These are phyloP conservation scores for Rhipidura dahli DNA, from an alignment of 2,113 vertebrate species.

Conservation along the genomic window DNA sequence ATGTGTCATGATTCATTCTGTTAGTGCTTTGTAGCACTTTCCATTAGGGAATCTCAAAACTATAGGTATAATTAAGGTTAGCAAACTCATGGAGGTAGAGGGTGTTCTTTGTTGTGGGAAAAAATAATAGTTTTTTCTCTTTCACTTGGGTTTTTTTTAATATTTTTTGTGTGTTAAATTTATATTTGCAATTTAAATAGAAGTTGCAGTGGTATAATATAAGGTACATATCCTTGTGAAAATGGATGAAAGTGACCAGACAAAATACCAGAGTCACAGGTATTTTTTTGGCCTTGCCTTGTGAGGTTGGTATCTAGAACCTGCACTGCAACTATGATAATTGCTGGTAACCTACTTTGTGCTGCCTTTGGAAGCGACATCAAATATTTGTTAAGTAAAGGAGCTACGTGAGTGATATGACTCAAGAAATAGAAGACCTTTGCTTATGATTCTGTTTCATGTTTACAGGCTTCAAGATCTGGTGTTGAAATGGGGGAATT, in stretches of 20 bases:
- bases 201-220: background rate
- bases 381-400: background rate
- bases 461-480: background rate
- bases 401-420: background rate
- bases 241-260: background rate
- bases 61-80: slow-evolving; percentile 8
- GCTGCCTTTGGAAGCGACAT: background rate
- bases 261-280: background rate
- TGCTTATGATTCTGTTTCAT: background rate
- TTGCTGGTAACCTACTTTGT: background rate
- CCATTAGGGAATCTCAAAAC: slow-evolving; percentile 11
- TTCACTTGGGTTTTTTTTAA: background rate
- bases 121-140: background rate
- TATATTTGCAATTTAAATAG: background rate
- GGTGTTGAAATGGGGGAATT: background rate
- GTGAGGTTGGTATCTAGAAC: background rate
- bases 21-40: slow-evolving; percentile 6
- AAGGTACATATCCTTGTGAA: background rate
- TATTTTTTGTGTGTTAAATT: background rate
- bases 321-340: background rate
- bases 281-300: background rate
- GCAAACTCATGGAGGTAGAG: background rate
- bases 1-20: slow-evolving; percentile 24
- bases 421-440: background rate
- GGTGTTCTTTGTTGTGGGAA: background rate